phyloP scores from a whole-genome alignment of 2,888 invertebrate genomes.

The Dryobota labecula region DNA sequence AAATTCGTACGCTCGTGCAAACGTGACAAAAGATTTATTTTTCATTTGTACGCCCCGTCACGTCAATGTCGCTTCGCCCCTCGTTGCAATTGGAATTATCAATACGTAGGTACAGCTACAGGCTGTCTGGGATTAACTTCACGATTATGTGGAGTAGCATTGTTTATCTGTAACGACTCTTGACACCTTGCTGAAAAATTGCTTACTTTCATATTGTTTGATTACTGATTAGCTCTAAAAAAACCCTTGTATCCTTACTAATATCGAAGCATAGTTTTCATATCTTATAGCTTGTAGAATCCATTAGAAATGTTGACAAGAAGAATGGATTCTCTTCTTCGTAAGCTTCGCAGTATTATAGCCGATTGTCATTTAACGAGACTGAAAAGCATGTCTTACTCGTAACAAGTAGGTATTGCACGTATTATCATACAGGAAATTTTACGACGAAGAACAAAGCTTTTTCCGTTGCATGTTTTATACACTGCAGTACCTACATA shows the following conservation, averaged over 20 bases:
- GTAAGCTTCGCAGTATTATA: too few relatives aligned
- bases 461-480: slow-evolving; percentile 24
- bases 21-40: slow-evolving; percentile 27
- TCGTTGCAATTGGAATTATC: slow-evolving; percentile 33
- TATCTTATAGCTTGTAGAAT: not conserved
- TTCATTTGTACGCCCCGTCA: slow-evolving; percentile 16
- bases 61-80: slow-evolving; percentile 16
- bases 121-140: slow-evolving; percentile 24
- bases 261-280: not conserved
- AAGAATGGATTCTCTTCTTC: not conserved
- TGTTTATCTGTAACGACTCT: not conserved
- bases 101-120: slow-evolving; percentile 29
- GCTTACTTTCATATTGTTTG: not conserved
- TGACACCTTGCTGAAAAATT: not conserved
- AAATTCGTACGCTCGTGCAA: slow-evolving; percentile 26
- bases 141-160: slow-evolving; percentile 1
- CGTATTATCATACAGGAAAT: slow-evolving; percentile 4
- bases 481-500: slow-evolving; percentile 32
- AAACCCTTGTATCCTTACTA: not conserved
- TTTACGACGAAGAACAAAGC: slow-evolving; percentile 31
- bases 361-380: not conserved
- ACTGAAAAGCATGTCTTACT: not conserved
- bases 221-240: not conserved
- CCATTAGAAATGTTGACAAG: not conserved
- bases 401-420: not conserved